phyloP scores from a whole-genome alignment of 2,888 invertebrate genomes.

The Synanthedon tipuliformis region DNA sequence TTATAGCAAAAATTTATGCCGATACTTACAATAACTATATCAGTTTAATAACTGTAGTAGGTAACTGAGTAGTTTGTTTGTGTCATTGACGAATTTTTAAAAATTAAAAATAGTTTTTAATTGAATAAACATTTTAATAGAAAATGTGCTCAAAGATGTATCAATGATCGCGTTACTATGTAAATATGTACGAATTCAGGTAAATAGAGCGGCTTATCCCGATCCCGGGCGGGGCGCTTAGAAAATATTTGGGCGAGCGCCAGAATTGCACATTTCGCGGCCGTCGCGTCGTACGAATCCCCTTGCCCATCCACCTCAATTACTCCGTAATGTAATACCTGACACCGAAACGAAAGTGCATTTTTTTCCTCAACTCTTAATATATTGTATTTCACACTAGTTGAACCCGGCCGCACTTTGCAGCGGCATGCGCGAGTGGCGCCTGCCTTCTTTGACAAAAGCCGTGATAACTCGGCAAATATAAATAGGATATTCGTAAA shows the following conservation, averaged over 20 bases:
- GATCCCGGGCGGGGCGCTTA: conserved; percentile 44
- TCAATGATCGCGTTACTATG: conserved; percentile 5
- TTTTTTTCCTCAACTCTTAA: conserved; percentile 8
- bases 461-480: too few relatives aligned
- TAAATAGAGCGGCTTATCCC: conserved; percentile 61
- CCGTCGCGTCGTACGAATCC: conserved; percentile 21
- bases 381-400: not conserved
- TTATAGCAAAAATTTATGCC: too few relatives aligned
- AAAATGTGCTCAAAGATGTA: too few relatives aligned
- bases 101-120: too few relatives aligned
- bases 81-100: too few relatives aligned
- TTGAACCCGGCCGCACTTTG: not conserved
- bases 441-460: too few relatives aligned
- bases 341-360: conserved; percentile 17
- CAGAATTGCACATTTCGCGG: conserved; percentile 46
- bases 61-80: too few relatives aligned
- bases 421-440: not conserved
- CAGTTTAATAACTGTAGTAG: too few relatives aligned
- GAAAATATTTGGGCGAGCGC: conserved; percentile 59
- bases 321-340: conserved; percentile 41
- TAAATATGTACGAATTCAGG: conserved; percentile 54
- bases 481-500: too few relatives aligned
- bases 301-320: conserved; percentile 34
- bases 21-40: too few relatives aligned
- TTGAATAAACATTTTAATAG: too few relatives aligned